Percentiles rank a stretch among this genome's conserved stretches.
phyloP scores from a whole-genome alignment of 2,113 vertebrate genomes.

The Zeus faber region DNA sequence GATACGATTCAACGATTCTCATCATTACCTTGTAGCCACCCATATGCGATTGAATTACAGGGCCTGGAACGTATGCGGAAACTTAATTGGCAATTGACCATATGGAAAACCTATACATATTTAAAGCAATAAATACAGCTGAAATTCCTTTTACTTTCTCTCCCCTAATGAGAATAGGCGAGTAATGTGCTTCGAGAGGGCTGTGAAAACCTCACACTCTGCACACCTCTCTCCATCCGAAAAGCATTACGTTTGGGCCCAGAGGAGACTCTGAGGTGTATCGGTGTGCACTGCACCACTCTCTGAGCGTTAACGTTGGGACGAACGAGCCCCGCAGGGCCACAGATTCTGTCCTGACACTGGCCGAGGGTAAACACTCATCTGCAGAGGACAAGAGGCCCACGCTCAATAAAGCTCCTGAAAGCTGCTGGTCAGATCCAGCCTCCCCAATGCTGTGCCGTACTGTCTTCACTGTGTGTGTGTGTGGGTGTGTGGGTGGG shows the following conservation, averaged over 20 bases:
- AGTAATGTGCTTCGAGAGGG: too few species aligned
- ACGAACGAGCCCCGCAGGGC: conserved; percentile 32
- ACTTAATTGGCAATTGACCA: too few species aligned
- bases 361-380: conserved; percentile 16
- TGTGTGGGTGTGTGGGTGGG: conserved; percentile 28
- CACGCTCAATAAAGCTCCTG: conserved; percentile 14
- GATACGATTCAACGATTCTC: too few species aligned
- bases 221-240: conserved; percentile 55
- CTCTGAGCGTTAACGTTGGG: conserved; percentile 29
- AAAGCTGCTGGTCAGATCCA: conserved; percentile 32
- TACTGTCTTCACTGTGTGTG: conserved; percentile 28
- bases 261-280: conserved; percentile 45
- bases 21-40: too few species aligned
- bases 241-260: conserved; percentile 52
- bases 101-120: too few species aligned
- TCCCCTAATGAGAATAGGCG: too few species aligned
- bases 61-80: too few species aligned
- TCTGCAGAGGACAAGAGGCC: conserved; percentile 19
- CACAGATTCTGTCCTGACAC: conserved; percentile 28
- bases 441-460: conserved; percentile 25
- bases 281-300: conserved; percentile 58
- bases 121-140: too few species aligned
- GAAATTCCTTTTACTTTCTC: too few species aligned
- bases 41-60: too few species aligned
- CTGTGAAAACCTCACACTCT: conserved; percentile 43